Conservation (phyloP, 2,113 vertebrate species). For the Polypterus senegalus region DNA sequence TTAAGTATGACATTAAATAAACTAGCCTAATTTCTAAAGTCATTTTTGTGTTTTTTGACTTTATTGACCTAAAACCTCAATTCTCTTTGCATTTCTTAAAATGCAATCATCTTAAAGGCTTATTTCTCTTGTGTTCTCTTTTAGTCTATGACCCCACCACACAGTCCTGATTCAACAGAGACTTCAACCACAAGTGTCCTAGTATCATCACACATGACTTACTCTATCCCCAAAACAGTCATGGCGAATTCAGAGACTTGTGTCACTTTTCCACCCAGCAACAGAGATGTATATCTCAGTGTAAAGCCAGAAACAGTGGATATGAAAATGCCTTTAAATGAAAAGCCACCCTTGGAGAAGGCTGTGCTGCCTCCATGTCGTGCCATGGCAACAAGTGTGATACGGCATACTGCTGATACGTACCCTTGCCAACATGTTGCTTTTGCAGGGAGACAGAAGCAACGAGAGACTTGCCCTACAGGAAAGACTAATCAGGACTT, state of each 20-base stretch:
- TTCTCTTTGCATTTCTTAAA: no score
- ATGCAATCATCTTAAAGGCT: background rate
- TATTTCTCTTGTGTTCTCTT: conserved; percentile 12
- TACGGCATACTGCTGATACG: conserved; percentile 67
- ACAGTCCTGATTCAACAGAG: conserved; percentile 79
- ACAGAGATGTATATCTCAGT: conserved; percentile 11
- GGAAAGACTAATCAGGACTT: background rate
- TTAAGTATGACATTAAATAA: no score
- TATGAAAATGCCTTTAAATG: conserved; percentile 22
- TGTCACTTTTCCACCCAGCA: conserved; percentile 20
- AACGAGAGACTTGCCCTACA: conserved; percentile 12
- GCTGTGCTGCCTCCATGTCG: conserved; percentile 31
- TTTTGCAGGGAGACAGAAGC: conserved; percentile 19
- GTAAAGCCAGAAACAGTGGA: conserved; percentile 20
- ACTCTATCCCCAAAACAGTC: conserved; percentile 38
- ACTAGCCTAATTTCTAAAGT: no score
- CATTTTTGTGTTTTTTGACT: no score
- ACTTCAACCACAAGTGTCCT: conserved; percentile 37
- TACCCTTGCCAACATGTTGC: conserved; percentile 46
- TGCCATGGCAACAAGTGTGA: conserved; percentile 73
- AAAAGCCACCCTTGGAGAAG: conserved; percentile 26
- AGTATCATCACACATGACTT: conserved; percentile 41
- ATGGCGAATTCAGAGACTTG: conserved; percentile 25
- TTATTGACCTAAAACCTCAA: no score
- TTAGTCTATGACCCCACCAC: conserved; percentile 94